Evolutionary conservation across 2,797 vertebrate genomes (phyloP).

Genomic region (Enteromius anoplus): DNA sequence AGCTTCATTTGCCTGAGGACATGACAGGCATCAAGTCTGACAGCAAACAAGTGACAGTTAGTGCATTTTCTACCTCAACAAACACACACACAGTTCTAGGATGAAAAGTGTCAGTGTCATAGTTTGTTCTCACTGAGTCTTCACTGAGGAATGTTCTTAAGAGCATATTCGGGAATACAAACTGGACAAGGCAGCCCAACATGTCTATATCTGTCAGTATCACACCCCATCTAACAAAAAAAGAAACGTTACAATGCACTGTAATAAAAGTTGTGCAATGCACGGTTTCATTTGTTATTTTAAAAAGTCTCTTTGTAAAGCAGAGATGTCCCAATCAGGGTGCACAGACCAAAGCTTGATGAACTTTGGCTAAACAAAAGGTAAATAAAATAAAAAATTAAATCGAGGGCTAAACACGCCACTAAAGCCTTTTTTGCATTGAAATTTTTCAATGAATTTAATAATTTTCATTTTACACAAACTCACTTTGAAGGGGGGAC

Average conservation of each 20-base stretch:
- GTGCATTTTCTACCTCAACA: constrained; percentile 5
- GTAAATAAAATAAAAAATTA: no score
- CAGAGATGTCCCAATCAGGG: neutral
- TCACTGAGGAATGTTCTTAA: constrained; percentile 30
- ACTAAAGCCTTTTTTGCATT: neutral
- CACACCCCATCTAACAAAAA: constrained; percentile 14
- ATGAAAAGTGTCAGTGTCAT: neutral
- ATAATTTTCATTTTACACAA: neutral
- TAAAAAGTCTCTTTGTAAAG: neutral
- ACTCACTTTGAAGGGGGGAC: no score
- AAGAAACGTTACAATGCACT: neutral
- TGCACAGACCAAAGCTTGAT: neutral
- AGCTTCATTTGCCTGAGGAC: constrained; percentile 15
- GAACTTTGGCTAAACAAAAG: neutral
- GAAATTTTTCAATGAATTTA: neutral
- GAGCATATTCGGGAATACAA: constrained; percentile 25
- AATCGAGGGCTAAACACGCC: neutral
- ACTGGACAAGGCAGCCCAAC: constrained; percentile 39
- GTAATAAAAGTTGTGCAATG: neutral
- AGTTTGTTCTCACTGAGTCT: constrained; percentile 6
- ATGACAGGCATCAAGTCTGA: constrained; percentile 25
- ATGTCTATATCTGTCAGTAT: neutral
- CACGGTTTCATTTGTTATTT: neutral
- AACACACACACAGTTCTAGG: constrained; percentile 25
- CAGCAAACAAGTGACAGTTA: constrained; percentile 19